phyloP scores from a whole-genome alignment of 2,797 vertebrate genomes.

The Paedocypris micromegethes region DNA sequence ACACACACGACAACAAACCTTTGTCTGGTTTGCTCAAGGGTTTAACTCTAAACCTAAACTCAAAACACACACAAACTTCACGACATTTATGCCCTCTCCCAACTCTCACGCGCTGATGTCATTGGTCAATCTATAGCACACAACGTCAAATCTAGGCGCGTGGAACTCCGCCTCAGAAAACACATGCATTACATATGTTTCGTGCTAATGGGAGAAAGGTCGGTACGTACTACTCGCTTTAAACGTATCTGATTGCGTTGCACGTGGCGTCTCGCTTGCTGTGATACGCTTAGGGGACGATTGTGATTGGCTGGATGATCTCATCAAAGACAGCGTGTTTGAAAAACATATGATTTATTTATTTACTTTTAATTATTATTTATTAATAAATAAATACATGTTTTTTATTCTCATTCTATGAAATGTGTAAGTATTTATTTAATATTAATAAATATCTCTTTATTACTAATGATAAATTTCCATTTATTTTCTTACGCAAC shows the following conservation, averaged over 20 bases:
- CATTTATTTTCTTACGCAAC: not conserved
- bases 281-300: no score
- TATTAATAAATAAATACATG: no score
- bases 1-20: not conserved
- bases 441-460: no score
- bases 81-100: slow-evolving; percentile 45
- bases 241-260: no score
- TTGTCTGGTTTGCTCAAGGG: not conserved
- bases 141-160: not conserved
- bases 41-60: not conserved
- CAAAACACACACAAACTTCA: not conserved
- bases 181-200: not conserved
- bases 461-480: no score
- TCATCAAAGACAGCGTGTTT: not conserved
- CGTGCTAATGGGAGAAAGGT: not conserved
- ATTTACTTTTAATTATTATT: no score
- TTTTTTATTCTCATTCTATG: no score
- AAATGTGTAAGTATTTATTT: no score
- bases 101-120: slow-evolving; percentile 25
- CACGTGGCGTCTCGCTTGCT: no score
- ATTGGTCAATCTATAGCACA: slow-evolving; percentile 21
- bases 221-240: no score
- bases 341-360: not conserved
- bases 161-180: not conserved
- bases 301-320: no score